phyloP scores from a whole-genome alignment of 2,888 invertebrate genomes.

The Pristionchus entomophagus region DNA sequence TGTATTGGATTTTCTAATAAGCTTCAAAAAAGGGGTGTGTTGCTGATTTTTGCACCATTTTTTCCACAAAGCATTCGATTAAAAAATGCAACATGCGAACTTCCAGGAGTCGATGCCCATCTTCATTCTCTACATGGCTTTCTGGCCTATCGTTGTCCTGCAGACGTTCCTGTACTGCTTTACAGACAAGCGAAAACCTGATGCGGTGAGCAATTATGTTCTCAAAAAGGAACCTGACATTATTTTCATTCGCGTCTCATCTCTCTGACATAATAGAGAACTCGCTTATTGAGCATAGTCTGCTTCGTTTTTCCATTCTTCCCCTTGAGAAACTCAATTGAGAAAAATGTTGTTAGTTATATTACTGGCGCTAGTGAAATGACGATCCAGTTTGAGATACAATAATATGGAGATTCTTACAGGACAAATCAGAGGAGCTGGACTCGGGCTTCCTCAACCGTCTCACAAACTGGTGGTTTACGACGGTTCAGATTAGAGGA shows the following conservation, averaged over 20 bases:
- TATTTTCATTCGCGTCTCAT: too few species aligned
- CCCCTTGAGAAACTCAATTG: too few species aligned
- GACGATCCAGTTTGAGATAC: neutral
- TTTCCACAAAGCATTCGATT: too few species aligned
- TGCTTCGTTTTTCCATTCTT: too few species aligned
- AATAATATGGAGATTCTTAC: neutral
- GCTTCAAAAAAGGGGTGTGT: too few species aligned
- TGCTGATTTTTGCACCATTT: too few species aligned
- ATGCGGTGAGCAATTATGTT: neutral
- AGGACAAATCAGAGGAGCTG: conserved; percentile 63
- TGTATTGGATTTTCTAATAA: too few species aligned
- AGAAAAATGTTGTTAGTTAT: neutral
- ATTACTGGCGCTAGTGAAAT: neutral
- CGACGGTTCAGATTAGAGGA: conserved; percentile 64
- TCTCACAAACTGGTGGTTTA: conserved; percentile 72
- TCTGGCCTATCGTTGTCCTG: conserved; percentile 57
- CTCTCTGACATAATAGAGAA: too few species aligned
- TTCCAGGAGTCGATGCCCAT: neutral
- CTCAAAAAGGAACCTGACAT: neutral
- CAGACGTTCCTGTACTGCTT: conserved; percentile 64
- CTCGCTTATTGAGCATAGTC: too few species aligned
- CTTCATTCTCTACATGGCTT: conserved; percentile 60
- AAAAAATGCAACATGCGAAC: neutral
- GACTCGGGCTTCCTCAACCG: conserved; percentile 67
- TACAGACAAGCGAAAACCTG: conserved; percentile 61